These are phyloP conservation scores for Cheilosia scutellata DNA, from an alignment of 2,888 invertebrate genomes.

Conservation along the genomic window DNA sequence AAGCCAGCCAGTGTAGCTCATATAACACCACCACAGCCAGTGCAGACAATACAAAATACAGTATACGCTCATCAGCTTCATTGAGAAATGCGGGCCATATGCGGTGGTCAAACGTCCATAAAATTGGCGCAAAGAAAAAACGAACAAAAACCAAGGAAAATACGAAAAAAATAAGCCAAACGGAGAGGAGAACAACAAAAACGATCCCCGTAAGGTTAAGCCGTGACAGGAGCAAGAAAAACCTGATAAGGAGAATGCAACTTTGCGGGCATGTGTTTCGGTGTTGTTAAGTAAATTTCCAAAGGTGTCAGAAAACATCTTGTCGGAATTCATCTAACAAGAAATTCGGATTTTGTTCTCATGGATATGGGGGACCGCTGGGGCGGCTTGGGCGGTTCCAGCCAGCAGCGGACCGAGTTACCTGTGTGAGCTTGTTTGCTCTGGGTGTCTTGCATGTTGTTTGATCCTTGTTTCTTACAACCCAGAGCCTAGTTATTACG, in stretches of 20 bases:
- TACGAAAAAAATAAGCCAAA: neutral
- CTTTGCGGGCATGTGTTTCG: conserved; percentile 74
- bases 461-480: conserved; percentile 75
- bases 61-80: conserved; percentile 42
- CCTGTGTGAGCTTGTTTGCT: conserved; percentile 76
- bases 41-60: conserved; percentile 40
- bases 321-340: conserved; percentile 85
- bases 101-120: conserved; percentile 58
- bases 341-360: conserved; percentile 84
- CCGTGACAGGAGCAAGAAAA: conserved; percentile 76
- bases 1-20: conserved; percentile 19
- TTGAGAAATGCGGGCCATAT: conserved; percentile 62
- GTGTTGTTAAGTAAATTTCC: conserved; percentile 79
- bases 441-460: conserved; percentile 75
- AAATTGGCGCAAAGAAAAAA: conserved; percentile 61
- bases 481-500: conserved; percentile 74
- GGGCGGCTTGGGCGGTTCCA: conserved; percentile 44
- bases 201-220: conserved; percentile 72
- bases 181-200: conserved; percentile 13
- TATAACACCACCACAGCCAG: conserved; percentile 11
- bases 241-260: conserved; percentile 76
- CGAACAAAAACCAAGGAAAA: neutral
- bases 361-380: conserved; percentile 49
- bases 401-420: conserved; percentile 41
- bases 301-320: conserved; percentile 85